Conservation (phyloP, 2,888 invertebrate genomes). For the Nephrocerus scutellatus region DNA sequence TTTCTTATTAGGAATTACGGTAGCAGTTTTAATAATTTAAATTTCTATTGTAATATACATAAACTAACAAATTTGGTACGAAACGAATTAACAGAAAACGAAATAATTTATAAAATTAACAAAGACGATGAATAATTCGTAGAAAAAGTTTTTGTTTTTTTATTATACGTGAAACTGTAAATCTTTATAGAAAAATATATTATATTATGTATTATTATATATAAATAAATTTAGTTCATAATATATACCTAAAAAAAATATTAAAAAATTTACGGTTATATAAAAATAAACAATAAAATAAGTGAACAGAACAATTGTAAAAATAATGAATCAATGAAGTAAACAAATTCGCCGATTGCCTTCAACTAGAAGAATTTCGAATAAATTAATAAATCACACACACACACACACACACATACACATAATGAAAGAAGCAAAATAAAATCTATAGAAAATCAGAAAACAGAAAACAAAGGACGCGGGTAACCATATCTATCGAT, state of each 20-base stretch:
- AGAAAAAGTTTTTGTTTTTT: too few relatives aligned
- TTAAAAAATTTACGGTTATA: constrained; percentile 19
- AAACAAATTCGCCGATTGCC: constrained; percentile 48
- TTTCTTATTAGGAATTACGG: too few relatives aligned
- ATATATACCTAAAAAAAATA: background rate
- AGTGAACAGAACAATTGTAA: constrained; percentile 38
- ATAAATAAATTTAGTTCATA: background rate
- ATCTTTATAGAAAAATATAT: background rate
- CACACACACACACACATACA: constrained; percentile 15
- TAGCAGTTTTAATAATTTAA: too few relatives aligned
- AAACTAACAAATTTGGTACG: too few relatives aligned
- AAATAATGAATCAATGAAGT: constrained; percentile 17
- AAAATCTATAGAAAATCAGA: constrained; percentile 2
- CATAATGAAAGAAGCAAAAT: constrained; percentile 20
- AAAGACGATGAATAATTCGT: too few relatives aligned
- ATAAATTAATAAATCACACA: constrained; percentile 32
- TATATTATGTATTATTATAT: background rate
- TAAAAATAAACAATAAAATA: constrained; percentile 32
- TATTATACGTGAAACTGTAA: background rate
- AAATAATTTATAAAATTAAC: too few relatives aligned
- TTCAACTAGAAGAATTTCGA: constrained; percentile 48
- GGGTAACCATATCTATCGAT: background rate
- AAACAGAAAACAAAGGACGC: constrained; percentile 2
- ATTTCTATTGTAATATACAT: too few relatives aligned
- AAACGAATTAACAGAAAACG: too few relatives aligned